Evolutionary conservation across 2,888 invertebrate species (phyloP), one percentile per base, ranked within the genome.

Genomic region (Athalia circularis): DNA sequence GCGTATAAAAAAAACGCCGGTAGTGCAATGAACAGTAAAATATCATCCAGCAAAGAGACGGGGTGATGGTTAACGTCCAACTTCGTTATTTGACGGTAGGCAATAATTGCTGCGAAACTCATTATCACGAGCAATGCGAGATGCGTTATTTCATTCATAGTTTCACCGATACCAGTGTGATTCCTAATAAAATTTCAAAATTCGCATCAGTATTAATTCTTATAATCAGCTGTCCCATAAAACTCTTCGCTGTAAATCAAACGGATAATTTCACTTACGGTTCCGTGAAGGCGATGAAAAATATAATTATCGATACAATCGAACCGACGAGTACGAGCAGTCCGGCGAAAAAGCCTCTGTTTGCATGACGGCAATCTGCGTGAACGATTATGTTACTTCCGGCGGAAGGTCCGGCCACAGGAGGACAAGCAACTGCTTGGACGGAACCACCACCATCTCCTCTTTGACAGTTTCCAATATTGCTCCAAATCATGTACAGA

Each of bases 331-430:
- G 91, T 6, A 94, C 88, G 43, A 94, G 90, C n/a, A 95, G 90
- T 3, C 95, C 95, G 5, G 92, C 91, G 88, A 96, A 95, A 45
- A 96, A 91, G 2, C 96, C 96, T 80, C 94, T 93, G 90, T 95
- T 95, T 77, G 95, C 94, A 1, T 95, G 94, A 85, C 95, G 94
- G 87, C 96, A 96, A 90, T 96, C 95, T 0, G 94, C 94, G 85
- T 94, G 92, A 81, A 94, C 93, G 65, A 94, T 92, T 54, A 94
- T 90, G 85, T 93, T 93, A 82, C 92, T 92, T 8, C 82, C 81
- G 4, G 79, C 76, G 11, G 62, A 9, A 4, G 79, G 52, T 77
- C 76, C 61, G 29, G 48, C 65, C 79, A 68, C 45, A 50, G 77
- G 79, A 54, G 79, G 79, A 77, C 79, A 79, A 9, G 79, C 65